These are phyloP conservation scores for Diploscapter pachys DNA, from an alignment of 1,140 invertebrate genomes.

Conservation along the genomic window DNA sequence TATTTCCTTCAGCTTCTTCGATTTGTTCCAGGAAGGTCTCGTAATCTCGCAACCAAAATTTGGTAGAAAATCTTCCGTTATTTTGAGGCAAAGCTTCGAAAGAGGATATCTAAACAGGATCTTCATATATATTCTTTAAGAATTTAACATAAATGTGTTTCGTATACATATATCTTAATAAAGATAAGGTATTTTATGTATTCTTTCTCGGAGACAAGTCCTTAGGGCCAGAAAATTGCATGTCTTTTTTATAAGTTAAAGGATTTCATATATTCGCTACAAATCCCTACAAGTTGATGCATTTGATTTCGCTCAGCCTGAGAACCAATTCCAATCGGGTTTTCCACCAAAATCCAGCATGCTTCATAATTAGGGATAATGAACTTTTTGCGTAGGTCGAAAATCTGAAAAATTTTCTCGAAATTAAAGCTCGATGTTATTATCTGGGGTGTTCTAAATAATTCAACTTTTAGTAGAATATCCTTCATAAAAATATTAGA, in stretches of 20 bases:
- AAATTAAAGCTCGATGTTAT: no score
- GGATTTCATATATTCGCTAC: no score
- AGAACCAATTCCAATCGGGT: conserved; percentile 51
- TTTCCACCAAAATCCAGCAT: conserved; percentile 54
- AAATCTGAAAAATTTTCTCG: conserved; percentile 37
- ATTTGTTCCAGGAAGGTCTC: conserved; percentile 49
- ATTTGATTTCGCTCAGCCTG: conserved; percentile 36
- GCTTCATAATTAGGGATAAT: conserved; percentile 53
- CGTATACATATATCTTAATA: conserved; percentile 16
- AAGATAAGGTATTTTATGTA: conserved; percentile 5
- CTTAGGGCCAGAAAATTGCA: no score
- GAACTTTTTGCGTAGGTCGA: conserved; percentile 49
- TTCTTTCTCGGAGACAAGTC: no score
- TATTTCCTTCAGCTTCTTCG: conserved; percentile 42
- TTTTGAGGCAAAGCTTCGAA: conserved; percentile 51
- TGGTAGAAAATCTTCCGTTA: conserved; percentile 53
- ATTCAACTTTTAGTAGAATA: no score
- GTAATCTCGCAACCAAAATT: conserved; percentile 56
- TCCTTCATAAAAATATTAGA: no score
- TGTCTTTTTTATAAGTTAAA: no score
- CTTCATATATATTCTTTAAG: conserved; percentile 40
- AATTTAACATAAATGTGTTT: conserved; percentile 14
- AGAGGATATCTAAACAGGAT: background rate
- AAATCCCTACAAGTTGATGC: conserved; percentile 6
- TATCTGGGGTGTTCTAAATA: background rate